Evolutionary conservation across 2,888 invertebrate genomes (phyloP).

Genomic region (Diarsia dahlii): DNA sequence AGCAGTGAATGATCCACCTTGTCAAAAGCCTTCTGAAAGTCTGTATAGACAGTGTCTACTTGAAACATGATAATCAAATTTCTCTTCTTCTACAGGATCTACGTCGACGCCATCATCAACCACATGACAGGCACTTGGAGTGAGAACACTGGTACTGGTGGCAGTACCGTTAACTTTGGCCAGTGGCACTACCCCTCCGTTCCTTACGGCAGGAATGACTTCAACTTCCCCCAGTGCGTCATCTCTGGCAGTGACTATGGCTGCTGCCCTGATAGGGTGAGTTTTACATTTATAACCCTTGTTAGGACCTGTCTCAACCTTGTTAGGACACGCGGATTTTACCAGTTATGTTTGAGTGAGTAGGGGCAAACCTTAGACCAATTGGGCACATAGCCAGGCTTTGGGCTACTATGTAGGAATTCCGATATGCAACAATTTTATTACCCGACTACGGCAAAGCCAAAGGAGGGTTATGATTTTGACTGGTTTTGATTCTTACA

Average conservation of each 20-base stretch:
- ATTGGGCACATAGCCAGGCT: not conserved
- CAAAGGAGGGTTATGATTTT: no score
- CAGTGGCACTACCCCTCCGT: conserved; percentile 91
- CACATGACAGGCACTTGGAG: conserved; percentile 94
- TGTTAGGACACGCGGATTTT: not conserved
- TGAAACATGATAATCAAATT: not conserved
- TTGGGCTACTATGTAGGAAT: not conserved
- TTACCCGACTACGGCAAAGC: no score
- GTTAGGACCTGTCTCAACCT: no score
- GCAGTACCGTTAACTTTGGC: conserved; percentile 90
- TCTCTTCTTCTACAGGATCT: conserved; percentile 90
- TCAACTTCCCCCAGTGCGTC: conserved; percentile 91
- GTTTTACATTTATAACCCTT: not conserved
- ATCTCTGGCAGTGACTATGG: conserved; percentile 93
- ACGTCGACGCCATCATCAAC: conserved; percentile 96
- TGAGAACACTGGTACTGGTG: conserved; percentile 91
- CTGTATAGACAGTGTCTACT: no score
- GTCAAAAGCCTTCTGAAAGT: no score
- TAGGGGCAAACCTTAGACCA: not conserved
- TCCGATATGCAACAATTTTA: not conserved
- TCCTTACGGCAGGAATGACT: conserved; percentile 92
- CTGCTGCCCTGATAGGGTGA: conserved; percentile 89
- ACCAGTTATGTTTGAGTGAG: not conserved
- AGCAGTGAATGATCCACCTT: no score
- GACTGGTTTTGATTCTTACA: not conserved